A percentile compares a stretch with the other conserved stretches of the same genome.
phyloP scores from a whole-genome alignment of 2,888 invertebrate genomes.

The Amiota mariae region DNA sequence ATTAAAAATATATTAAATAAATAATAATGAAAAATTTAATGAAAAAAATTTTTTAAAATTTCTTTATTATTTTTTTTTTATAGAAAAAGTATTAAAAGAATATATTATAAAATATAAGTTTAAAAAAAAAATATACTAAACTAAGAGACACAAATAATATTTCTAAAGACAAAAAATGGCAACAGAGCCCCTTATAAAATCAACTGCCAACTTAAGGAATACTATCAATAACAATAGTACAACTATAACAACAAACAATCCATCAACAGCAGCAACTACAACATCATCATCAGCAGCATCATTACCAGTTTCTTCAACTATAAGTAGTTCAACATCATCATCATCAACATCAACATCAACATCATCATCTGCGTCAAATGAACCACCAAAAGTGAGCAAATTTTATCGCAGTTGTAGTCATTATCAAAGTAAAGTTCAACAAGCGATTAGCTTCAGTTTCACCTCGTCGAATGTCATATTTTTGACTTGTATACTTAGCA shows the following conservation, averaged over 20 bases:
- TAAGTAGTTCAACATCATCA: constrained; percentile 28
- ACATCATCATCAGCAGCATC: constrained; percentile 35
- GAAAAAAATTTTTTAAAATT: background rate
- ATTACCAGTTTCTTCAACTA: constrained; percentile 26
- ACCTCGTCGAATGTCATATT: constrained; percentile 70
- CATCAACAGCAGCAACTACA: constrained; percentile 31
- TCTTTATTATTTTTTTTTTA: background rate
- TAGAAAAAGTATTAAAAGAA: background rate
- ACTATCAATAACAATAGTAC: too few species aligned
- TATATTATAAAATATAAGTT: background rate
- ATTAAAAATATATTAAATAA: too few species aligned
- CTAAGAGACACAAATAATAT: background rate
- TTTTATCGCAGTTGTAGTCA: constrained; percentile 69
- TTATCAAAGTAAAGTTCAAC: constrained; percentile 71
- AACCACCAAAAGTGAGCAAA: constrained; percentile 61
- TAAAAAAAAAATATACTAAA: background rate
- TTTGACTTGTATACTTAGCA: constrained; percentile 69
- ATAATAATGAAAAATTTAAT: too few species aligned
- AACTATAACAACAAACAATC: constrained; percentile 14
- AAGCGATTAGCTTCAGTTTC: constrained; percentile 72
- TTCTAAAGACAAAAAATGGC: constrained; percentile 23
- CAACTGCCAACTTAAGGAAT: too few species aligned
- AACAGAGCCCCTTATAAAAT: constrained; percentile 5
- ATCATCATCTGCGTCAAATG: constrained; percentile 39
- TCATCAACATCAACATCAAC: constrained; percentile 32